phyloP scores from a whole-genome alignment of 2,888 invertebrate species.

The Himalopsyche kuldschensis region DNA sequence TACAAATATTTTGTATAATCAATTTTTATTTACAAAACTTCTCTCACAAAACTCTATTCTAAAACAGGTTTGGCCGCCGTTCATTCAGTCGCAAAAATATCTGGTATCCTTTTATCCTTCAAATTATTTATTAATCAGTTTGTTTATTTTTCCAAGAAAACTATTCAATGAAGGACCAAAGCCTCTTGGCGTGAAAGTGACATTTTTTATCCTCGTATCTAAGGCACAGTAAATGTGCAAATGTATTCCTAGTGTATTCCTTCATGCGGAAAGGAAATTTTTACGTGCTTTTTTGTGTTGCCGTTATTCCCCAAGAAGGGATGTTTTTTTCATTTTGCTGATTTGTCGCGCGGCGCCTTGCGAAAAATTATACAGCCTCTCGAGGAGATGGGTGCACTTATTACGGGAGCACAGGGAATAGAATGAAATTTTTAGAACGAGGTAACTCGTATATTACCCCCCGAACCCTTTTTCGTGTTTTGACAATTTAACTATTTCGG shows the following conservation, averaged over 20 bases:
- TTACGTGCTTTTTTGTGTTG: not conserved
- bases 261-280: not conserved
- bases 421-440: not conserved
- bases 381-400: not conserved
- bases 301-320: not conserved
- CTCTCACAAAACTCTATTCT: too few species aligned
- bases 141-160: not conserved
- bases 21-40: too few species aligned
- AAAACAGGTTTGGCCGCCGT: too few species aligned
- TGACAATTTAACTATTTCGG: not conserved
- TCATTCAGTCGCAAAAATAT: too few species aligned
- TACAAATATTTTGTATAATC: too few species aligned
- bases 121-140: too few species aligned
- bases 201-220: not conserved
- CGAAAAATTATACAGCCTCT: not conserved
- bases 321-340: not conserved
- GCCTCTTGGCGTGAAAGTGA: not conserved
- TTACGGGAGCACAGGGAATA: not conserved
- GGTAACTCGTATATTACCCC: not conserved
- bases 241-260: not conserved
- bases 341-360: not conserved
- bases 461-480: not conserved
- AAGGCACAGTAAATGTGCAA: not conserved
- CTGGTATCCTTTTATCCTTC: too few species aligned
- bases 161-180: not conserved